A percentile compares a stretch with the other conserved stretches of the same genome.
Conservation (phyloP, 2,113 vertebrate species). For the Poicephalus meyeri region DNA sequence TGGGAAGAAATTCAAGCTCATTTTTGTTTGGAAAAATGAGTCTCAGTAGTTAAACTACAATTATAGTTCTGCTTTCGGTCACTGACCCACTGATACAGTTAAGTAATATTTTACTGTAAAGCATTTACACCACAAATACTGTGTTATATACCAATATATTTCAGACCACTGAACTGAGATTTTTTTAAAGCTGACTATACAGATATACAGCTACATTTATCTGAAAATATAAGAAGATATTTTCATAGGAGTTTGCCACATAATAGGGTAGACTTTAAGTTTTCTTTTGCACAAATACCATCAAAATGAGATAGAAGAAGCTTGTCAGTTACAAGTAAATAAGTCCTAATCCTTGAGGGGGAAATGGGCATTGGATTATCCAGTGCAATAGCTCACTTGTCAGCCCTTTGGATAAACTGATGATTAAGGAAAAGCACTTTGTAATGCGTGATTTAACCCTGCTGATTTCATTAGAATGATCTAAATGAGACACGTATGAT, state of each 20-base stretch:
- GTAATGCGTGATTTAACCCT: conserved; percentile 17
- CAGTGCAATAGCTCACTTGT: background rate
- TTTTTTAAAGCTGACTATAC: background rate
- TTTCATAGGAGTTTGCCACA: background rate
- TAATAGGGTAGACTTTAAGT: background rate
- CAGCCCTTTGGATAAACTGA: conserved; percentile 19
- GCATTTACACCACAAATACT: background rate
- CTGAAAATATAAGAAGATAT: background rate
- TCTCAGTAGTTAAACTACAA: background rate
- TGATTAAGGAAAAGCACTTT: conserved; percentile 35
- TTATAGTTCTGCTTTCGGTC: background rate
- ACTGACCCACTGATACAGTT: background rate
- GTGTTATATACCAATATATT: background rate
- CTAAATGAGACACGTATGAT: background rate
- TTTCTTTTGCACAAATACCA: background rate
- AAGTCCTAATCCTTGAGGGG: conserved; percentile 24
- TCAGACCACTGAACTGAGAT: background rate
- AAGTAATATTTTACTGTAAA: conserved; percentile 7
- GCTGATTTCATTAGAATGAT: conserved; percentile 24
- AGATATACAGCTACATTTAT: background rate
- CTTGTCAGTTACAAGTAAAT: conserved; percentile 22
- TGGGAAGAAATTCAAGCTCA: background rate
- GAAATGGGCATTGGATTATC: conserved; percentile 21
- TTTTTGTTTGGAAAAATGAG: conserved; percentile 1
- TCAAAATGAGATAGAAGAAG: background rate